Evolutionary conservation across 2,888 invertebrate species (phyloP).

Genomic region (Sisyra nigra): DNA sequence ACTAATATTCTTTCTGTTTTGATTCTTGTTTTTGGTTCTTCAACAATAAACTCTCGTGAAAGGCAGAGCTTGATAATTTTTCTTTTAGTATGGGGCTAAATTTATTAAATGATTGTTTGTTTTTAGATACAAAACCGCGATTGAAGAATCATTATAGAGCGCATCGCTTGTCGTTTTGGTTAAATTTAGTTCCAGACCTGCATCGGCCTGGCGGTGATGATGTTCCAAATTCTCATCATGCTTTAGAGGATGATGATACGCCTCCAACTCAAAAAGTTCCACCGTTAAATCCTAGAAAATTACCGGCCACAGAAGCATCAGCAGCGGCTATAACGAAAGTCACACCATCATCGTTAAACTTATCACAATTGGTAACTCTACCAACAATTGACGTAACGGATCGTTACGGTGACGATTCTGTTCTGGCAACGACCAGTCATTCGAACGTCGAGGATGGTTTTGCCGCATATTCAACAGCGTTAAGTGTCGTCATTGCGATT

Average conservation of each 20-base stretch:
- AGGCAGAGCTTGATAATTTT: not conserved
- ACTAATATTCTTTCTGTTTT: too few species aligned
- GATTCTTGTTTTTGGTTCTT: too few species aligned
- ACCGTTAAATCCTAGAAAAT: slow-evolving; percentile 36
- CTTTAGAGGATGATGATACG: slow-evolving; percentile 55
- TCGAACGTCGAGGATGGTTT: slow-evolving; percentile 59
- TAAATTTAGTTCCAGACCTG: slow-evolving; percentile 83
- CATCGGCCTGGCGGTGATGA: slow-evolving; percentile 78
- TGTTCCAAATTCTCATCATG: slow-evolving; percentile 71
- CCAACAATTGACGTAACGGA: not conserved
- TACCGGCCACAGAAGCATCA: slow-evolving; percentile 30
- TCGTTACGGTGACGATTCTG: slow-evolving; percentile 13
- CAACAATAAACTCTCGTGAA: too few species aligned
- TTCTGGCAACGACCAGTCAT: slow-evolving; percentile 29
- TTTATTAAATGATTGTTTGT: slow-evolving; percentile 4
- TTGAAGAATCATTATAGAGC: slow-evolving; percentile 88
- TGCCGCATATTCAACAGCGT: slow-evolving; percentile 77
- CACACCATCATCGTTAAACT: slow-evolving; percentile 31
- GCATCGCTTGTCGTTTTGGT: slow-evolving; percentile 84
- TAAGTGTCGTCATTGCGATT: slow-evolving; percentile 87
- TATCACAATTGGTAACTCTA: slow-evolving; percentile 21
- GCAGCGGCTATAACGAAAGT: slow-evolving; percentile 25
- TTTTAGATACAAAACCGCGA: slow-evolving; percentile 73
- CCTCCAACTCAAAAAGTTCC: slow-evolving; percentile 36
- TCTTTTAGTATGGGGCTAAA: too few species aligned